Conservation (phyloP, 1,140 invertebrate genomes). For the Macrostomum lignano region DNA sequence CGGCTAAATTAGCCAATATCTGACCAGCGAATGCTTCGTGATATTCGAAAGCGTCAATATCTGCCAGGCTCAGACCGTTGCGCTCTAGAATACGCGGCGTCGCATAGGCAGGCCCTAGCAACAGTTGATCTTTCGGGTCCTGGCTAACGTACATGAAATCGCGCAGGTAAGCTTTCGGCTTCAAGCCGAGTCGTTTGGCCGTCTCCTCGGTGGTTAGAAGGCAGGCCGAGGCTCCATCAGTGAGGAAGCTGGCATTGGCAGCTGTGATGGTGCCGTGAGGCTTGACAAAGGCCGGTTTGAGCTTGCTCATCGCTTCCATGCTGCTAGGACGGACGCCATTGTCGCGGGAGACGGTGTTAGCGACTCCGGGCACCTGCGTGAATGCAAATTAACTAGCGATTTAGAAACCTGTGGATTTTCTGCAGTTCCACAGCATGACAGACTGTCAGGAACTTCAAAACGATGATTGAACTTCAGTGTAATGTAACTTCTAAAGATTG, state of each 20-base stretch:
- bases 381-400: too few relatives aligned
- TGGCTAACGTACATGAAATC: conserved; percentile 78
- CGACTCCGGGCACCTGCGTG: too few relatives aligned
- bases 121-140: conserved; percentile 81
- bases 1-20: conserved; percentile 83
- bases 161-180: conserved; percentile 36
- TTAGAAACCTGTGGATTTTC: too few relatives aligned
- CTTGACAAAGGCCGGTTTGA: conserved; percentile 87
- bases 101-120: conserved; percentile 33
- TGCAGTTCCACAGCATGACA: too few relatives aligned
- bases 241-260: conserved; percentile 76
- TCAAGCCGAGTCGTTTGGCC: conserved; percentile 32
- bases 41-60: conserved; percentile 89
- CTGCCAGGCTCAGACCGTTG: conserved; percentile 50
- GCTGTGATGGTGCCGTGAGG: conserved; percentile 91
- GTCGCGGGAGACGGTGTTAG: conserved; percentile 36
- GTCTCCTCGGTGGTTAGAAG: conserved; percentile 55
- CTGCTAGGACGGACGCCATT: conserved; percentile 79
- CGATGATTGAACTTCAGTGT: too few relatives aligned
- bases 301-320: conserved; percentile 53
- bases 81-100: conserved; percentile 44
- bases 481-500: too few relatives aligned
- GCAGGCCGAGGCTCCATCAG: conserved; percentile 86
- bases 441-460: too few relatives aligned
- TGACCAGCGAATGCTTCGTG: conserved; percentile 98